Conservation (phyloP, 2,797 vertebrate species). For the Poeciliopsis turneri region DNA sequence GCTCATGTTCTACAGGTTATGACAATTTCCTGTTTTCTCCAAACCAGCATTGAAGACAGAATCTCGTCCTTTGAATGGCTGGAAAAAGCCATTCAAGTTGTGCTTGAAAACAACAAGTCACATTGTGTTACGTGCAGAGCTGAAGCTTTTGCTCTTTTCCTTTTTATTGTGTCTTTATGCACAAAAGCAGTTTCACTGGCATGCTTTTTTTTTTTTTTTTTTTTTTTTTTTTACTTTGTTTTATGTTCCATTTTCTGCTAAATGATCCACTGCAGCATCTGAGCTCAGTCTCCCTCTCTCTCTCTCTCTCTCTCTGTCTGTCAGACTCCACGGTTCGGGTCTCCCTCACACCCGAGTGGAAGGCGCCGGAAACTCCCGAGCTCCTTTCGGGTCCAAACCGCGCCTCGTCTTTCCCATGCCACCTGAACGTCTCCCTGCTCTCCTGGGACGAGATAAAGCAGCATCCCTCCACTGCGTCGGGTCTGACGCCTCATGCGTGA, state of each 20-base stretch:
- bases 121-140: too few relatives aligned
- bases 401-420: constrained; percentile 5
- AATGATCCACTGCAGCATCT: constrained; percentile 18
- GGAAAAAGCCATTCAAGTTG: too few relatives aligned
- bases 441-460: background rate
- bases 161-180: background rate
- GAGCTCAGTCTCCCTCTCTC: background rate
- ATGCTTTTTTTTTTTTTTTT: background rate
- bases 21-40: too few relatives aligned
- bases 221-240: background rate
- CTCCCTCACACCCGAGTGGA: constrained; percentile 20
- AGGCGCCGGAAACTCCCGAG: constrained; percentile 16
- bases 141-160: background rate
- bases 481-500: background rate
- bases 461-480: background rate
- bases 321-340: constrained; percentile 7
- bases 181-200: background rate
- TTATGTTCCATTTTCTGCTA: background rate
- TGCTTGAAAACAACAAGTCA: too few relatives aligned
- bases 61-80: too few relatives aligned
- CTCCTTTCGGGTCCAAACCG: constrained; percentile 25
- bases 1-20: too few relatives aligned
- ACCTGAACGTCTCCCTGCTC: constrained; percentile 17
- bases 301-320: background rate
- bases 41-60: too few relatives aligned